A percentile compares a stretch with the other conserved stretches of the same genome.
Evolutionary conservation across 2,797 vertebrate species (phyloP).

Genomic region (Margarornis squamiger): DNA sequence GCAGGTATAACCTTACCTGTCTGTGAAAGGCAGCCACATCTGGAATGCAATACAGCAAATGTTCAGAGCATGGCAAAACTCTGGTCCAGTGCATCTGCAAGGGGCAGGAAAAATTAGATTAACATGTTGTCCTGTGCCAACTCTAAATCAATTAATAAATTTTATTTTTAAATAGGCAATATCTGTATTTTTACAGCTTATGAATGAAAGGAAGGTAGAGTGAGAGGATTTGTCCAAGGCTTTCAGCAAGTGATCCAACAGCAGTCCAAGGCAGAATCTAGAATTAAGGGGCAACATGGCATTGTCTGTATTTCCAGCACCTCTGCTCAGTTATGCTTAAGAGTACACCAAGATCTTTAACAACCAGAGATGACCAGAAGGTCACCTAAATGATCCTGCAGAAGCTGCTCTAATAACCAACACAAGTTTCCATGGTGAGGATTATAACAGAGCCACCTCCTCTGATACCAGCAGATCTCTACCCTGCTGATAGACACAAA

Average conservation of each 20-base stretch:
- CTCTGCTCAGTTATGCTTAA: neutral
- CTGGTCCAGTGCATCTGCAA: neutral
- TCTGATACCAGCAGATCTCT: neutral
- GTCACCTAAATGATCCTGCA: neutral
- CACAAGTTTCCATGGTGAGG: neutral
- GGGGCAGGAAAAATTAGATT: neutral
- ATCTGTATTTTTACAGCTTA: neutral
- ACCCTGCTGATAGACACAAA: neutral
- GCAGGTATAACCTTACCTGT: neutral
- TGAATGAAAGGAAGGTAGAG: neutral
- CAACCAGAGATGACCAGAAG: neutral
- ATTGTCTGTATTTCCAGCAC: neutral
- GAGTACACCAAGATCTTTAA: neutral
- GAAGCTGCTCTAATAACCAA: slow-evolving; percentile 7
- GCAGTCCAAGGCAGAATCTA: neutral
- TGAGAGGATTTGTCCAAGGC: neutral
- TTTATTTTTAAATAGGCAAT: neutral
- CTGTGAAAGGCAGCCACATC: neutral
- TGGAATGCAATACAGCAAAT: neutral
- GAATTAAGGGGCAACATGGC: neutral
- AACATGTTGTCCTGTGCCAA: neutral
- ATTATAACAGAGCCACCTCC: neutral
- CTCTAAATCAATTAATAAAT: neutral
- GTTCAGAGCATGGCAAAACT: neutral
- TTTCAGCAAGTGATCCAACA: neutral